A percentile compares a stretch with the other conserved stretches of the same genome.
Evolutionary conservation across 2,888 invertebrate genomes (phyloP).

Genomic region (Aporophyla nigra): DNA sequence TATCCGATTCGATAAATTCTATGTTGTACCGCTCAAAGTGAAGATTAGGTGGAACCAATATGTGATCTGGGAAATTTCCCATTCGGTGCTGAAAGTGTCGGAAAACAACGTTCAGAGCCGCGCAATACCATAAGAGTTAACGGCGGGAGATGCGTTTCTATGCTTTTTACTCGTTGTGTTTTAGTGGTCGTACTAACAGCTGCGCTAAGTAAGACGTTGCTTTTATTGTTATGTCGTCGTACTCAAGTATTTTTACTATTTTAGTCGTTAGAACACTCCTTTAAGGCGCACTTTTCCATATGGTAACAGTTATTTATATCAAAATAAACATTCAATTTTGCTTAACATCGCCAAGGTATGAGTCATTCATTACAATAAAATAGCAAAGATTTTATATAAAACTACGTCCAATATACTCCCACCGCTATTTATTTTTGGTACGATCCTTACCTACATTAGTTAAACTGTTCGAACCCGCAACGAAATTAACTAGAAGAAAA

Average conservation of each 20-base stretch:
- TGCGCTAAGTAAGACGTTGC: slow-evolving; percentile 50
- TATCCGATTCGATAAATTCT: slow-evolving; percentile 62
- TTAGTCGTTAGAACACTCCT: slow-evolving; percentile 9
- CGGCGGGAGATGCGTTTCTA: slow-evolving; percentile 55
- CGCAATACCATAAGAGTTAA: slow-evolving; percentile 61
- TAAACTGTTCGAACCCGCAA: slow-evolving; percentile 38
- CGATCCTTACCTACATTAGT: slow-evolving; percentile 21
- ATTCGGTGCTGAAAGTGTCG: slow-evolving; percentile 42
- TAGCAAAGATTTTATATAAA: slow-evolving; percentile 24
- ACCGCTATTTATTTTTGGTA: slow-evolving; percentile 42
- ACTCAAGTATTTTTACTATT: slow-evolving; percentile 44
- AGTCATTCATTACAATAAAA: slow-evolving; percentile 15
- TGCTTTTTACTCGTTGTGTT: slow-evolving; percentile 51
- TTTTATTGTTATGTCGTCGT: slow-evolving; percentile 53
- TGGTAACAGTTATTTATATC: neutral
- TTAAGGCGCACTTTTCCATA: slow-evolving; percentile 14
- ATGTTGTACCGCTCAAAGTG: slow-evolving; percentile 62
- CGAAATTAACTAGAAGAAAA: slow-evolving; percentile 46
- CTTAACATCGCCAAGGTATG: neutral
- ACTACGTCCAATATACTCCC: slow-evolving; percentile 22
- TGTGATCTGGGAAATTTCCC: slow-evolving; percentile 59
- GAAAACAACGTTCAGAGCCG: slow-evolving; percentile 47
- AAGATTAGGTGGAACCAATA: slow-evolving; percentile 65
- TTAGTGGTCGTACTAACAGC: slow-evolving; percentile 45
- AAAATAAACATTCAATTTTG: neutral